Evolutionary conservation across 2,797 vertebrate species (phyloP).

Genomic region (Gobionotothen gibberifrons): DNA sequence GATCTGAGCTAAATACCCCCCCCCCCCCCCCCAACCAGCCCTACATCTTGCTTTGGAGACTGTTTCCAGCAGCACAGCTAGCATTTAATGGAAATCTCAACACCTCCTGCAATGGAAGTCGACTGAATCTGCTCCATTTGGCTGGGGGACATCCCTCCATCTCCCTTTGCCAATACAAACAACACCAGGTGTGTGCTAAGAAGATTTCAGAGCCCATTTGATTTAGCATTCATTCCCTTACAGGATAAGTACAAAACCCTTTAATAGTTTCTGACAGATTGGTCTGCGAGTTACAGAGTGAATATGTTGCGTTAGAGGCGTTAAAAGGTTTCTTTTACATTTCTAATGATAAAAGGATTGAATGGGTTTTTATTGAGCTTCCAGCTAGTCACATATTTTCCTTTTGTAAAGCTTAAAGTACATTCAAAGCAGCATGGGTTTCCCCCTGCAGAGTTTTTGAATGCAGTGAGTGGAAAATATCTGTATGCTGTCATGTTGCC

Average conservation of each 20-base stretch:
- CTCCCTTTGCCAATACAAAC: conserved; percentile 69
- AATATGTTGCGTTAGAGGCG: conserved; percentile 44
- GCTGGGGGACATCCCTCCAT: conserved; percentile 69
- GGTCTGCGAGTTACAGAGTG: conserved; percentile 48
- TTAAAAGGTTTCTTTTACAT: conserved; percentile 51
- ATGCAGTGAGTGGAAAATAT: conserved; percentile 39
- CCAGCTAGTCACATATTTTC: conserved; percentile 26
- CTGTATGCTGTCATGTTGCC: conserved; percentile 13
- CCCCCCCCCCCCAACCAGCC: not conserved
- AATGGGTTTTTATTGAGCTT: conserved; percentile 41
- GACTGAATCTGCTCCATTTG: conserved; percentile 64
- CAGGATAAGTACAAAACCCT: conserved; percentile 57
- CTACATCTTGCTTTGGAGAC: conserved; percentile 39
- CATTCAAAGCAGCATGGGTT: conserved; percentile 33
- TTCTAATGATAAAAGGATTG: conserved; percentile 55
- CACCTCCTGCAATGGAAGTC: conserved; percentile 60
- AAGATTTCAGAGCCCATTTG: conserved; percentile 69
- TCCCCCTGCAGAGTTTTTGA: conserved; percentile 31
- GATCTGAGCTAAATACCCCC: conserved; percentile 52
- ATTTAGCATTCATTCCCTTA: conserved; percentile 60
- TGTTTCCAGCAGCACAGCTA: conserved; percentile 55
- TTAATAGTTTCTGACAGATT: conserved; percentile 68
- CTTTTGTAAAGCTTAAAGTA: conserved; percentile 26
- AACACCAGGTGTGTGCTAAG: conserved; percentile 73
- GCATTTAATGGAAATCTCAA: conserved; percentile 57